Evolutionary conservation across 2,113 vertebrate genomes (phyloP), one percentile per base, ranked within the genome.

Genomic region (Thamnaconus septentrionalis): DNA sequence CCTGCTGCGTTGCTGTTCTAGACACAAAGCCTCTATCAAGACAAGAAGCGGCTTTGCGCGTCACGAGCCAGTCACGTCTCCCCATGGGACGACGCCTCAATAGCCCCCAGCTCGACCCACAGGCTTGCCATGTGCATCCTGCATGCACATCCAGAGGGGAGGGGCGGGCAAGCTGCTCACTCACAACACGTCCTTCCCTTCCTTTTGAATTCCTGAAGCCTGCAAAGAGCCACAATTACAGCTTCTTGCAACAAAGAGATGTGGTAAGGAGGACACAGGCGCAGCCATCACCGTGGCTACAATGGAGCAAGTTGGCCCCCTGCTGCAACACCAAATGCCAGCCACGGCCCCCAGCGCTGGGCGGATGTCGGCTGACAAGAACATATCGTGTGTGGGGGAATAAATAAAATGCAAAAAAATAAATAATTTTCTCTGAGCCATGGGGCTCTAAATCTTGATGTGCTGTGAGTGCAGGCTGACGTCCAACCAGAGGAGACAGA

Each of bases 301-400:
- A 74, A 76, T 73, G 69, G 76, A 80, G 58, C 62, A 64, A 44
- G 64, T 58, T 56, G 10, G 56, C 49, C 4, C 61, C 80, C 73
- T 52, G 65, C 73, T 60, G 84, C 12, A 73, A 73, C 39, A 59
- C 45, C 66, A 81, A 85, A 86, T 86, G 82, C 81, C 87, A 84
- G 63, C 53, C 55, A 6, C 18, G 57, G 53, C 50, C 66, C 61
- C 11, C 71, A 71, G 76, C 67, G 57, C 5, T 4, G 3, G 52
- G 18, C 18, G 5, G 12, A 56, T 52, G 69, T 61, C 48, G 63
- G 46, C 47, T 50, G 18, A 56, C 8, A 39, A 51, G 31, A 69
- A 31, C 18, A 31, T 31, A 31, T 1, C 18, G 18, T 31, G 18
- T 60, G 53, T 50, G 71, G 41, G 31, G 61, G 42, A 4, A 50